Evolutionary conservation across 2,888 invertebrate genomes (phyloP), one percentile per base, ranked within the genome.

Genomic region (Candidula unifasciata): DNA sequence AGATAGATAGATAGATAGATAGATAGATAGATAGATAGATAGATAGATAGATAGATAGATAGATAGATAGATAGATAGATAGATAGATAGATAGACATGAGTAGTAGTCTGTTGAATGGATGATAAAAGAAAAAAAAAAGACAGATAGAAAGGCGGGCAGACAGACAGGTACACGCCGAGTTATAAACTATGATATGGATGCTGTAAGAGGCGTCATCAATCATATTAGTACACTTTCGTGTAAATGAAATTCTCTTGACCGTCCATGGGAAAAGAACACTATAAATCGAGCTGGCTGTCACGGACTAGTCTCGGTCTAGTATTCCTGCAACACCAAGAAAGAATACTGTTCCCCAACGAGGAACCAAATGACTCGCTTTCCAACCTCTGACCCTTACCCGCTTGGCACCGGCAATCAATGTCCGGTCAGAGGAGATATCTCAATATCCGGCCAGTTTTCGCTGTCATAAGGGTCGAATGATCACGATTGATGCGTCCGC

Each of bases 371-470:
- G 77, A 83, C 76, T 83, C 68, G 69, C 35, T 52, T 13, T 18
- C 0, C 27, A 57, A 83, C 83, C 83, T 83, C 54, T 83, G 71
- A 83, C 83, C 83, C 78, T 54, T 68, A 76, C 69, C 57, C 77
- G 77, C 78, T 78, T 78, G 78, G 78, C 83, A 83, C 83, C 83
- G 78, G 83, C 83, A 78, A 83, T 83, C 83, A 83, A 83, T 83
- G 83, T 83, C 83, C 83, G 78, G 78, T 78, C 54, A 1, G 54
- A 60, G 57, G 69, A 78, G 83, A 83, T 83, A 77, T 83, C 83
- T 71, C 76, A 78, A 77, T 83, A 83, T 77, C 83, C 78, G 77
- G 82, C 57, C 73, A 82, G 73, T 82, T 82, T 82, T 71, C 27
- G 69, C 52, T 83, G 77, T 83, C 78, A 78, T 78, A 60, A 54